Evolutionary conservation across 30 jellyfish, hydroid and myxozoan species (phyloP).

Genomic region (Nemopilema nomurai): DNA sequence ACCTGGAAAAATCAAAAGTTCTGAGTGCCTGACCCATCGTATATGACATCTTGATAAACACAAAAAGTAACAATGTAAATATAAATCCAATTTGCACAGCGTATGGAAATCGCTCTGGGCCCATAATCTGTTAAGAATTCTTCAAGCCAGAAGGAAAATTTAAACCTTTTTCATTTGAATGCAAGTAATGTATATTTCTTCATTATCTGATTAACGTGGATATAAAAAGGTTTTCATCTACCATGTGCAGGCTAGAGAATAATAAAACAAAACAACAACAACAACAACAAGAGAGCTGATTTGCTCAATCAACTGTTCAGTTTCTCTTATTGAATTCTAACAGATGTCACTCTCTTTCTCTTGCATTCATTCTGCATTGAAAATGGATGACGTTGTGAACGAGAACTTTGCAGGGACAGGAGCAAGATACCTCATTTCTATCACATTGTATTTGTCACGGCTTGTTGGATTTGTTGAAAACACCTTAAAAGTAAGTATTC

Average conservation of each 20-base stretch:
- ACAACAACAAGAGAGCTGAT: not conserved
- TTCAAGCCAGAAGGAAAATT: too few species aligned
- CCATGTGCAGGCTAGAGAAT: not conserved
- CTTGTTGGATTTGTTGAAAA: slow-evolving; percentile 66
- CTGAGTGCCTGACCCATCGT: slow-evolving; percentile 8
- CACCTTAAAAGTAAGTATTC: slow-evolving; percentile 55
- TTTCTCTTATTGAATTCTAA: not conserved
- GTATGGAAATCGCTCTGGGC: too few species aligned
- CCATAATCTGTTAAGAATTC: slow-evolving; percentile 4
- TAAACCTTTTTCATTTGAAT: too few species aligned
- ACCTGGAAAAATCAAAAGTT: slow-evolving; percentile 31
- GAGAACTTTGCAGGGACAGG: slow-evolving; percentile 33
- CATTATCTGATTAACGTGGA: too few species aligned
- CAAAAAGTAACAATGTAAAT: slow-evolving; percentile 5
- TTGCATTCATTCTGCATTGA: not conserved
- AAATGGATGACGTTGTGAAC: slow-evolving; percentile 25
- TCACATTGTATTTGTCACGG: slow-evolving; percentile 59
- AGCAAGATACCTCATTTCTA: slow-evolving; percentile 44
- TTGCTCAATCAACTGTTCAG: not conserved
- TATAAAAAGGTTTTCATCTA: not conserved
- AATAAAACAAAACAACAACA: not conserved
- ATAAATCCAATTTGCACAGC: not conserved
- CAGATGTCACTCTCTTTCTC: not conserved
- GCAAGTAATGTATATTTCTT: too few species aligned
- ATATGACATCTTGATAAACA: slow-evolving; percentile 9